Evolutionary conservation across 2,888 invertebrate genomes (phyloP).

Genomic region (Harpagoxenus sublaevis): DNA sequence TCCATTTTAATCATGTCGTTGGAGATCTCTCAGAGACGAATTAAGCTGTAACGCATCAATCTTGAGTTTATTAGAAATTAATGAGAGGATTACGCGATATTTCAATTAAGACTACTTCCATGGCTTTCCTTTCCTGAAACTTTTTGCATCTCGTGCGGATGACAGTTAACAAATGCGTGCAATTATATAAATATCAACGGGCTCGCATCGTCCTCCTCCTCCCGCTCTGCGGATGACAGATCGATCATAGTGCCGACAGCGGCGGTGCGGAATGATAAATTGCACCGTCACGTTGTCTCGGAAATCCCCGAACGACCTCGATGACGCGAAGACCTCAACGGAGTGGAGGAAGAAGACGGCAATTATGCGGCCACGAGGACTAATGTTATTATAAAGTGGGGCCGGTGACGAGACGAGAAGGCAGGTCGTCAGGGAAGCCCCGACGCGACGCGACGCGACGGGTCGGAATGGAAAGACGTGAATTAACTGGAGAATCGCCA

Average conservation of each 20-base stretch:
- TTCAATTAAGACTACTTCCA: constrained; percentile 1
- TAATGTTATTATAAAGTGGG: constrained; percentile 67
- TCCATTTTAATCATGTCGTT: not conserved
- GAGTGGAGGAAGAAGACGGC: constrained; percentile 27
- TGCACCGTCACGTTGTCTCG: constrained; percentile 35
- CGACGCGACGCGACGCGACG: not conserved
- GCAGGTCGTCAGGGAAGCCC: constrained; percentile 25
- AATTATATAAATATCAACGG: constrained; percentile 42
- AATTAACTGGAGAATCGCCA: constrained; percentile 37
- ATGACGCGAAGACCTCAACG: constrained; percentile 24
- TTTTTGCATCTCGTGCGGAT: constrained; percentile 10
- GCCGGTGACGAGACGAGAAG: constrained; percentile 36
- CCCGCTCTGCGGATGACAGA: not conserved
- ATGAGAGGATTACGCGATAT: constrained; percentile 11
- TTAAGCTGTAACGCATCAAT: constrained; percentile 8
- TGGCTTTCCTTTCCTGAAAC: not conserved
- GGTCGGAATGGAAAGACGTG: constrained; percentile 43
- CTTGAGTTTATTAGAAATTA: not conserved
- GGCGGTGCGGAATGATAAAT: constrained; percentile 42
- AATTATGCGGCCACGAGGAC: constrained; percentile 61
- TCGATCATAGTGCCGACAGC: constrained; percentile 34
- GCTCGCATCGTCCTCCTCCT: not conserved
- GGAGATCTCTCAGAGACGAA: not conserved
- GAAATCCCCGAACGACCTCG: constrained; percentile 40
- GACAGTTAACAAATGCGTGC: constrained; percentile 34